Evolutionary conservation across 37 sponge, comb jelly and placozoan genomes (phyloP), one percentile per base, ranked within the genome.

Genomic region (Hexactinellida sp.): DNA sequence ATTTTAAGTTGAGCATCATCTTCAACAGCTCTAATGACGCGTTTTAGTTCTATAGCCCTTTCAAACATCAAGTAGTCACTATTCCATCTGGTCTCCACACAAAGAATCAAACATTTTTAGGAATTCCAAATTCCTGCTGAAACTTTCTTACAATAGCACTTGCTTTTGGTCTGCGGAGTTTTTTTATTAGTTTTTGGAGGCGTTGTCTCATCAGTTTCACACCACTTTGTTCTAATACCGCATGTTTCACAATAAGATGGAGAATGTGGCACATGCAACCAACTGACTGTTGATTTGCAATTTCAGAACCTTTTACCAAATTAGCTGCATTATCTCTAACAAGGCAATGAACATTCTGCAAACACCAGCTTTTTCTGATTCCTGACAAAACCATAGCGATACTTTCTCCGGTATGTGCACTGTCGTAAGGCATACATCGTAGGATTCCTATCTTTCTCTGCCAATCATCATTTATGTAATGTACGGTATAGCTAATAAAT

Each of bases 171-270:
- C 13, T 63, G 21, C 76, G 34, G 76, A 63, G 76, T 63, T 63
- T 63, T 41, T 63, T 63, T 25, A 63, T n/a, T 63, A 63, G 76
- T 63, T 63, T 63, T 28, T 63, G 3, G 76, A 63, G 76, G 34
- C 76, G 76, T 63, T 63, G 76, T 63, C 76, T 63, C 76, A 63
- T 63, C 76, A 63, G 76, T 23, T 32, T 63, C 76, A 63, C 30
- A 25, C 76, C 76, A 63, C 76, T 63, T 63, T 63, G 76, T 23
- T 63, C 76, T 63, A 28, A 63, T 63, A 63, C 34, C 76, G 32
- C 76, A 63, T 63, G 76, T 63, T 63, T 63, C 76, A 63, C 76
- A 63, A 63, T 63, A 28, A 63, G 76, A 63, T 63, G 76, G 76
- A 63, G 76, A 23, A 63, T 63, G 76, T 63, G 76, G 30, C 76